A percentile compares a stretch with the other conserved stretches of the same genome.
Conservation (phyloP, 1,140 invertebrate species). For the Drosophila rhopaloa region DNA sequence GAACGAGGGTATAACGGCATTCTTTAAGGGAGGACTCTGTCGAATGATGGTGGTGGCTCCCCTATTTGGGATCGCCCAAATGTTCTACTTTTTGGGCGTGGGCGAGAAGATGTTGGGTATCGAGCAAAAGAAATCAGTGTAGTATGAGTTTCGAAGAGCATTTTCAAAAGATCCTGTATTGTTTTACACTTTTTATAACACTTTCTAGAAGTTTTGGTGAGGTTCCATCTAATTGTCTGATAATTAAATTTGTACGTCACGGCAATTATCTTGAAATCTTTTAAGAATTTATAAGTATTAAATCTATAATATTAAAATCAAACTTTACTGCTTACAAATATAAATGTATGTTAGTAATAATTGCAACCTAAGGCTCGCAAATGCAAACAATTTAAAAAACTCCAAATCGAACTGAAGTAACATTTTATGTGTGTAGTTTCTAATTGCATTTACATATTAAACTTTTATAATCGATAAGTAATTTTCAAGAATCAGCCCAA, state of each 20-base stretch:
- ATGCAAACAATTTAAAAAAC: not conserved
- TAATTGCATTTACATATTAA: conserved; percentile 24
- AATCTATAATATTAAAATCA: too few species aligned
- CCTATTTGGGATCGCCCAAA: conserved; percentile 99
- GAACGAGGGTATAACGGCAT: conserved; percentile 95
- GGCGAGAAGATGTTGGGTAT: conserved; percentile 93
- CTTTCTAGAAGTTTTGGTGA: too few species aligned
- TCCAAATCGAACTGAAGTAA: not conserved
- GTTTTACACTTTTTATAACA: too few species aligned
- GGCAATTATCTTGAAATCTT: too few species aligned
- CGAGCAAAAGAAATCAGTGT: conserved; percentile 35
- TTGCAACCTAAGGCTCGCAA: too few species aligned
- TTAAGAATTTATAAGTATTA: too few species aligned
- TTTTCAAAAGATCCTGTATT: too few species aligned
- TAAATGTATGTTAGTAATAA: too few species aligned
- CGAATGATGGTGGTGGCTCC: conserved; percentile 99
- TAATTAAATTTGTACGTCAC: too few species aligned
- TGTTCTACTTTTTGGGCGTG: conserved; percentile 97
- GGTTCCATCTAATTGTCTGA: too few species aligned
- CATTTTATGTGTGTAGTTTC: conserved; percentile 18
- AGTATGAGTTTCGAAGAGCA: not conserved
- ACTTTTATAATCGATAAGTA: conserved; percentile 36
- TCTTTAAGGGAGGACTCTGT: conserved; percentile 98
- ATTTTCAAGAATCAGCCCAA: conserved; percentile 49
- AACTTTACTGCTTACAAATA: too few species aligned